Conservation (phyloP, 2,888 invertebrate genomes). For the Trichogramma dendrolimi region DNA sequence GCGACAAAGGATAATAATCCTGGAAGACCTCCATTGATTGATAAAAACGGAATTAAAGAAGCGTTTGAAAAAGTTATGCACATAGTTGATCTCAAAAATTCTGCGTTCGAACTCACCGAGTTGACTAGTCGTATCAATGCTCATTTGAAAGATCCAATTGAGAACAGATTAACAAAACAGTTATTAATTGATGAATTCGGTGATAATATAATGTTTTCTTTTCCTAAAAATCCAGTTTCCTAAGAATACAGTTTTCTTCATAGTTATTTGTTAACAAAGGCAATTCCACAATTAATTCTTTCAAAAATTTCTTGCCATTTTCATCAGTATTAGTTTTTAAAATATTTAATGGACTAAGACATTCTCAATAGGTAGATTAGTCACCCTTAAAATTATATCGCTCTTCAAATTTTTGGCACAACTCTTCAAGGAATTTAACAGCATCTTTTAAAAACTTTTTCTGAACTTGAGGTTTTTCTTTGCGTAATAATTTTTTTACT, state of each 20-base stretch:
- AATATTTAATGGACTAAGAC: conserved; percentile 25
- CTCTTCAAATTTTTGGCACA: conserved; percentile 29
- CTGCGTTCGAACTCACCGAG: too few species aligned
- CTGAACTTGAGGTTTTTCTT: conserved; percentile 17
- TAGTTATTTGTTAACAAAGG: conserved; percentile 14
- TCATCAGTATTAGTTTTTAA: conserved; percentile 6
- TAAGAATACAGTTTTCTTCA: conserved; percentile 13
- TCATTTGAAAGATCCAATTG: background rate
- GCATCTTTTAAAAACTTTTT: conserved; percentile 27
- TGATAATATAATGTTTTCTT: background rate
- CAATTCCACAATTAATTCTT: conserved; percentile 2
- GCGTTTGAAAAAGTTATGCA: too few species aligned
- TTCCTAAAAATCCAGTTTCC: background rate
- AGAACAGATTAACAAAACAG: background rate
- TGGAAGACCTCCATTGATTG: too few species aligned
- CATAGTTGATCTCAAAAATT: too few species aligned
- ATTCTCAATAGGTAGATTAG: conserved; percentile 14
- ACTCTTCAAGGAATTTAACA: conserved; percentile 25
- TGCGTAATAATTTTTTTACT: conserved; percentile 22
- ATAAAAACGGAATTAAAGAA: too few species aligned
- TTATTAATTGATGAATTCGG: background rate
- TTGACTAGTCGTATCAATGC: too few species aligned
- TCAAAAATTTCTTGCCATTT: conserved; percentile 5
- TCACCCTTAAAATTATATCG: conserved; percentile 31
- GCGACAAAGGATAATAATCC: too few species aligned